Evolutionary conservation across 1,140 invertebrate species (phyloP), one percentile per base, ranked within the genome.

Genomic region (Anastrepha ludens): DNA sequence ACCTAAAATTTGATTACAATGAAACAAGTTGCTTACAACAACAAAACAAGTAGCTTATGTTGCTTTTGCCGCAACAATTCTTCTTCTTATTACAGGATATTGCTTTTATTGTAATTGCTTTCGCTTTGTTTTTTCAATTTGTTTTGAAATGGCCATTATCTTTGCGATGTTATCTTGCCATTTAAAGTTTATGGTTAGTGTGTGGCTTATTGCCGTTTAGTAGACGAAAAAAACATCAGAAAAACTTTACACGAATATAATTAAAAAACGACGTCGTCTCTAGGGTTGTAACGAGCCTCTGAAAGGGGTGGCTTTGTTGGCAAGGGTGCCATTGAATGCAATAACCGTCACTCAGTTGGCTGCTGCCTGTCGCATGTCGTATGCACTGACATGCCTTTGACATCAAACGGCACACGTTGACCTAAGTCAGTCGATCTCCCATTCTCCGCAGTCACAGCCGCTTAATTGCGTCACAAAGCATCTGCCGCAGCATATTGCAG

Each of bases 401-500:
- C 67, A 74, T 74, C 39, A 74, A 74, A 47, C 67, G 39, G 67
- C 44, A 74, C 67, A 74, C 41, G 41, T 41, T 74, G 67, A 44
- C 41, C 67, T 15, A 74, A 44, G 9, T 44, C 67, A 44, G 4
- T 29, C 67, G 41, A 74, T 41, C 41, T 39, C 13, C 15, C 67
- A 17, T 41, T 39, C 67, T 47, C 13, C 9, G 13, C 65, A 0
- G 60, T 13, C 60, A 62, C 11, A 17, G 1, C 8, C 17, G 60
- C 67, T 74, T 74, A 74, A 74, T 74, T 74, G 67, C 67, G 64
- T 29, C 64, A 67, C 20, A 39, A 74, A 13, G 15, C 67, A 74
- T 47, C 67, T 74, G 67, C 67, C 41, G 3, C 8, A 41, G 67
- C 67, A 74, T 15, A 44, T 74, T 47, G 67, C 41, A 74, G 17